These are phyloP conservation scores for Chelidonichthys spinosus DNA, from an alignment of 2,797 vertebrate genomes.

Conservation along the genomic window DNA sequence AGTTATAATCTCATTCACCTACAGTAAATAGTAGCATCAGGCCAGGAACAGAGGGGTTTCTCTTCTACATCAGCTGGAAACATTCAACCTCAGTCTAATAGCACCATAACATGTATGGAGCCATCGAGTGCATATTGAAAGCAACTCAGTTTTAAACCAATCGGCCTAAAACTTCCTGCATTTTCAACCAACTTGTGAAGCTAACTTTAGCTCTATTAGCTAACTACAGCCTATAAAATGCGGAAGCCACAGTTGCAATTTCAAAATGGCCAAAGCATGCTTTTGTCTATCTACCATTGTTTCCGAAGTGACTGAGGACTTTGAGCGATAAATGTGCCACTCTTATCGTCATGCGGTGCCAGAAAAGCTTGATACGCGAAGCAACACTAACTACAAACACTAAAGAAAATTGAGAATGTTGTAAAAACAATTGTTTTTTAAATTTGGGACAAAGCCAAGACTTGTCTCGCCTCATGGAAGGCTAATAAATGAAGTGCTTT, in stretches of 20 bases:
- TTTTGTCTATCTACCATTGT: no score
- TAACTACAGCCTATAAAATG: not conserved
- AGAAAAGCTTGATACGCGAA: not conserved
- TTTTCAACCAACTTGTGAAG: not conserved
- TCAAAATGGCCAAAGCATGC: no score
- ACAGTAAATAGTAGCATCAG: no score
- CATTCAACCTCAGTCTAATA: no score
- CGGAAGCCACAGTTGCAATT: no score
- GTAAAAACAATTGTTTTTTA: not conserved
- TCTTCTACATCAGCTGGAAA: no score
- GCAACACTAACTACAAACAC: not conserved
- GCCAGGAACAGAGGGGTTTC: no score
- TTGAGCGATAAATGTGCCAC: not conserved
- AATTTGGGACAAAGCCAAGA: not conserved
- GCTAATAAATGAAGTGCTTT: conserved; percentile 21
- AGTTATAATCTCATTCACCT: no score
- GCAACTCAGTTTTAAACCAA: no score
- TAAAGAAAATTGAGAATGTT: not conserved
- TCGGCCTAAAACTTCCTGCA: not conserved
- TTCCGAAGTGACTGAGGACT: no score
- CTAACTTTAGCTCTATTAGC: not conserved
- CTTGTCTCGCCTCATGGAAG: conserved; percentile 7
- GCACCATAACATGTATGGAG: no score
- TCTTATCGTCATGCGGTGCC: not conserved
- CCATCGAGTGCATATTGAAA: no score